Conservation (phyloP, 2,113 vertebrate genomes). For the Engystomops pustulosus region DNA sequence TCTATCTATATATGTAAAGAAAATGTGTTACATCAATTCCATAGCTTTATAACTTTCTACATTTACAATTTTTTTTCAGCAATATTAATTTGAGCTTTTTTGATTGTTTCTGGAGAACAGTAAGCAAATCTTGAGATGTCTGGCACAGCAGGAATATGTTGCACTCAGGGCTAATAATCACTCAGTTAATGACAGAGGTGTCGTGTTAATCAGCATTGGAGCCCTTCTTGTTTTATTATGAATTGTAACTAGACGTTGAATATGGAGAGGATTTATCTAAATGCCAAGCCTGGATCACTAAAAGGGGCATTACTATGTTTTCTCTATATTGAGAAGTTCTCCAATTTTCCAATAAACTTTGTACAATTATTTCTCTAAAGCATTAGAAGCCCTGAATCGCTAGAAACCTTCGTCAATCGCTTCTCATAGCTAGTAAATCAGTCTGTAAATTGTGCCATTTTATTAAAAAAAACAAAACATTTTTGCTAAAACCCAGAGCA, state of each 20-base stretch:
- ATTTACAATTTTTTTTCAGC: not conserved
- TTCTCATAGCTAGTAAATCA: too few species aligned
- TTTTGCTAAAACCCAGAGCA: too few species aligned
- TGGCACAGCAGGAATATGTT: not conserved
- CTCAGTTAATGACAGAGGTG: slow-evolving; percentile 4
- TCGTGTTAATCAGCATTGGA: not conserved
- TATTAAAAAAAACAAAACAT: too few species aligned
- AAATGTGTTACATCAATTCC: too few species aligned
- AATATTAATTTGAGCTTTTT: not conserved
- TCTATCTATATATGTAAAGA: too few species aligned
- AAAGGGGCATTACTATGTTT: not conserved
- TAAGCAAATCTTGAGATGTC: not conserved
- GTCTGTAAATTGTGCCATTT: too few species aligned
- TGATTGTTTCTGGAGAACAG: not conserved
- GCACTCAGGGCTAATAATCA: not conserved
- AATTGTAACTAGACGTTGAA: not conserved
- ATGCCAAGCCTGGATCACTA: not conserved
- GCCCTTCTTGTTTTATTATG: not conserved
- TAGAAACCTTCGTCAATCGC: too few species aligned
- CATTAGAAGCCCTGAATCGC: too few species aligned
- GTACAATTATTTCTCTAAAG: too few species aligned
- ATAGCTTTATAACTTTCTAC: not conserved
- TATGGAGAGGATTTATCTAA: not conserved
- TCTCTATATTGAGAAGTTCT: too few species aligned
- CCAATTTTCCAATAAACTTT: too few species aligned